Conservation (phyloP, 2,797 vertebrate genomes). For the Alcedo atthis region DNA sequence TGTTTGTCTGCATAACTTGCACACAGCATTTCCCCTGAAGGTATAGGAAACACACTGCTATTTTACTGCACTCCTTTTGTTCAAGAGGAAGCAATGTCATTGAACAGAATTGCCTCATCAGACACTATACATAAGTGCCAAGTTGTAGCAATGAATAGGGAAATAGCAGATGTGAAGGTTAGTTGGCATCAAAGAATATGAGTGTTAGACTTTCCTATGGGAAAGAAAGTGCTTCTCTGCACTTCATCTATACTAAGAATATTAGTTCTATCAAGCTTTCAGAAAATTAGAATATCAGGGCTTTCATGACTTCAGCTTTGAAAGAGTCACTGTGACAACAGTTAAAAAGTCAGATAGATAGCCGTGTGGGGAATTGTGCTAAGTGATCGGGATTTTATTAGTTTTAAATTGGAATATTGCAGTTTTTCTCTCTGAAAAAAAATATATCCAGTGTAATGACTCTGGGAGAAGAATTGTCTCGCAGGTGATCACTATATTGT, state of each 20-base stretch:
- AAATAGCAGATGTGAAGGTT: slow-evolving; percentile 79
- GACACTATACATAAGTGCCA: slow-evolving; percentile 68
- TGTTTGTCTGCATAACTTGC: slow-evolving; percentile 73
- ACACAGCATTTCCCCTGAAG: slow-evolving; percentile 57
- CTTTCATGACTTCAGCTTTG: slow-evolving; percentile 64
- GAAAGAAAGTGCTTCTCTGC: slow-evolving; percentile 74
- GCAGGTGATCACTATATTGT: not conserved
- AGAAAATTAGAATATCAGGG: slow-evolving; percentile 71
- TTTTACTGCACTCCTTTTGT: slow-evolving; percentile 68
- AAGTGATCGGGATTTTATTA: slow-evolving; percentile 54
- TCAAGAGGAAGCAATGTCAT: slow-evolving; percentile 73
- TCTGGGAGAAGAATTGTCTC: slow-evolving; percentile 38
- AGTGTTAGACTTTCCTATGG: slow-evolving; percentile 75
- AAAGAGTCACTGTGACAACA: slow-evolving; percentile 64
- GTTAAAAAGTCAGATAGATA: slow-evolving; percentile 62
- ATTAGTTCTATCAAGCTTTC: slow-evolving; percentile 71
- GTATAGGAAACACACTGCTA: slow-evolving; percentile 58
- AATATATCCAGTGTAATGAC: slow-evolving; percentile 19
- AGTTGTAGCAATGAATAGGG: slow-evolving; percentile 70
- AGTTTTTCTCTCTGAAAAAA: slow-evolving; percentile 40
- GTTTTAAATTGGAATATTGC: slow-evolving; percentile 41
- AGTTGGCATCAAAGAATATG: slow-evolving; percentile 73
- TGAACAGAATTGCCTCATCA: slow-evolving; percentile 72
- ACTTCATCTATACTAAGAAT: slow-evolving; percentile 67
- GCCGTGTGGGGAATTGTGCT: slow-evolving; percentile 25